A percentile compares a stretch with the other conserved stretches of the same genome.
Evolutionary conservation across 1,140 invertebrate genomes (phyloP).

Genomic region (Spodoptera frugiperda): DNA sequence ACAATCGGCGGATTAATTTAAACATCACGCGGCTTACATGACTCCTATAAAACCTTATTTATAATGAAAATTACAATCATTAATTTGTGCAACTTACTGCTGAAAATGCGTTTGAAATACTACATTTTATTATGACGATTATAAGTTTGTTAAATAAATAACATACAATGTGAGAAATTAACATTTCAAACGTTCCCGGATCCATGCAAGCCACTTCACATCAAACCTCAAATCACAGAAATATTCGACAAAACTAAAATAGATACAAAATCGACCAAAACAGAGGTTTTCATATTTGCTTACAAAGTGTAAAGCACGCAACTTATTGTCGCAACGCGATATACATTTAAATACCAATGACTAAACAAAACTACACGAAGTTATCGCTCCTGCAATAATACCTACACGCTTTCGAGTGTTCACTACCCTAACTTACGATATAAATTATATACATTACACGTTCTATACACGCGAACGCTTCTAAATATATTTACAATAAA

Average conservation of each 20-base stretch:
- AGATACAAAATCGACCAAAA: slow-evolving; percentile 8
- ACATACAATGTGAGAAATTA: not conserved
- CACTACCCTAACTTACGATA: slow-evolving; percentile 68
- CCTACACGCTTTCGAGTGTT: slow-evolving; percentile 51
- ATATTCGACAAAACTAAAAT: slow-evolving; percentile 14
- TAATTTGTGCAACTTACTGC: not conserved
- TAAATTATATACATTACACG: slow-evolving; percentile 62
- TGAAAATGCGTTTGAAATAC: not conserved
- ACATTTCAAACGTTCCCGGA: not conserved
- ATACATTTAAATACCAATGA: slow-evolving; percentile 40
- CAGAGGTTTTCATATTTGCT: not conserved
- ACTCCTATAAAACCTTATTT: not conserved
- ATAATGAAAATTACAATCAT: not conserved
- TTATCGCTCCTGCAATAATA: slow-evolving; percentile 35
- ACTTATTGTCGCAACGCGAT: slow-evolving; percentile 30
- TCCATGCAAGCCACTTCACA: slow-evolving; percentile 15
- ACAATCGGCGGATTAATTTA: slow-evolving; percentile 53
- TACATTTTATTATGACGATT: not conserved
- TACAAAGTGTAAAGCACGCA: slow-evolving; percentile 27
- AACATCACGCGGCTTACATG: slow-evolving; percentile 19
- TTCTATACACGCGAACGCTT: slow-evolving; percentile 61
- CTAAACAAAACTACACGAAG: slow-evolving; percentile 37
- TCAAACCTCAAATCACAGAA: slow-evolving; percentile 33
- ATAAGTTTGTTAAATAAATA: not conserved
- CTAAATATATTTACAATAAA: slow-evolving; percentile 80